Base-by-base conservation (phyloP, 2,888 invertebrate genomes). In the Erebia palarica region DNA sequence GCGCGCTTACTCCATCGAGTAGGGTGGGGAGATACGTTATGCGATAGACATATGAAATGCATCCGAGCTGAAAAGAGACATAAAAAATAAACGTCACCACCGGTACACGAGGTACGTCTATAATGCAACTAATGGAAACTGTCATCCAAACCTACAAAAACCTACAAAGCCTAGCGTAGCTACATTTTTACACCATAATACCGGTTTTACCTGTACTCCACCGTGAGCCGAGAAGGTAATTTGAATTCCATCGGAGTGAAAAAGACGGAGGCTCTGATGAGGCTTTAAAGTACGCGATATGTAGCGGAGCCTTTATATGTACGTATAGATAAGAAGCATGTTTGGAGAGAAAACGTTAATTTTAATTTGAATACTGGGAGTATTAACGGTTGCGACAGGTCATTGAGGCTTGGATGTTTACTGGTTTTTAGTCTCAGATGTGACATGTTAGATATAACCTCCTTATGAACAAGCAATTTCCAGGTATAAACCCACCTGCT, bases 201-300 rank as follows among this genome's bases (percentile, higher is more conserved):
- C 88, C 81, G 86, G 92, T 91, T 90, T 89, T 90, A 92, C 91
- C 91, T 92, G 91, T 86, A 84, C 80, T 78, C 78, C 78, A 81
- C 85, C 82, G 87, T 86, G 86, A 88, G 86, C 90, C 87, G 88
- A 89, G 92, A 91, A 90, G 88, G 89, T 86, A 88, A 90, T 91
- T 91, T 86, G 86, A 90, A 93, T 92, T 90, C 92, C 89, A 86
- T 84, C 80, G 80, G 92, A 89, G 90, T 85, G 91, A 92, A 88
- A 90, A 92, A 90, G 90, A 91, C 84, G 78, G 86, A 90, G 86
- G 87, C 84, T 88, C 82, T 79, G 80, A 80, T 78, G 82, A 86
- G 84, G 85, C 82, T 88, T 80, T 84, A 82, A 81, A 77, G 76
- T 79, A 78, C 78, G 76, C 79, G 77, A 67, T 65, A 49, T 13